Conservation (phyloP, 2,113 vertebrate genomes). For the Apodemus sylvaticus region DNA sequence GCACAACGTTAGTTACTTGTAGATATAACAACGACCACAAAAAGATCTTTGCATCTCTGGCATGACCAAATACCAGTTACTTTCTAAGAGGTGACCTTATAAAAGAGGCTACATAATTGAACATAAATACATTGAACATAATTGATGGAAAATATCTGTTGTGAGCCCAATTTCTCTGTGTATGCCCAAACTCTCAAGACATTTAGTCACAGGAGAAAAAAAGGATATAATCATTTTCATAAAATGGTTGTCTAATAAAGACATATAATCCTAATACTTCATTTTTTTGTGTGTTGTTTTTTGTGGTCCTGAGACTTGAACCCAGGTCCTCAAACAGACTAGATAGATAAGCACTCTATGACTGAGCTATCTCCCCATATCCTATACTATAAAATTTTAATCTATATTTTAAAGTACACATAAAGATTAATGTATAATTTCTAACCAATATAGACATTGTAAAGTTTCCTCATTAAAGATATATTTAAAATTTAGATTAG, state of each 20-base stretch:
- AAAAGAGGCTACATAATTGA: neutral
- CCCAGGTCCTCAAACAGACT: neutral
- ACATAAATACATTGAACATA: conserved; percentile 6
- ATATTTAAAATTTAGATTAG: conserved; percentile 53
- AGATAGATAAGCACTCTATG: neutral
- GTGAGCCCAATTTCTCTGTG: conserved; percentile 51
- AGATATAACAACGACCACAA: neutral
- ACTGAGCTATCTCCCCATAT: neutral
- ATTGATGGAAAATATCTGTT: neutral
- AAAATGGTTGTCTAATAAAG: conserved; percentile 38
- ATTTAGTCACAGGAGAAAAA: conserved; percentile 9
- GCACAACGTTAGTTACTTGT: neutral
- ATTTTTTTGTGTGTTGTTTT: neutral
- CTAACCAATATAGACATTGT: conserved; percentile 29
- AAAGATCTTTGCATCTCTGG: conserved; percentile 1
- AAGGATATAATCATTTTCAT: neutral
- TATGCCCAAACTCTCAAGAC: conserved; percentile 9
- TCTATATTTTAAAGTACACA: conserved; percentile 57
- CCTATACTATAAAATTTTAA: conserved; percentile 24
- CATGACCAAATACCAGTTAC: conserved; percentile 38
- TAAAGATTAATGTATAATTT: conserved; percentile 8
- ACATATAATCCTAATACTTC: neutral
- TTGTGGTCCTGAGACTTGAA: neutral
- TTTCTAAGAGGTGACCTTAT: conserved; percentile 45
- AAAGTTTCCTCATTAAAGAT: conserved; percentile 45